Conservation (phyloP, 2,888 invertebrate genomes). For the Actias luna region DNA sequence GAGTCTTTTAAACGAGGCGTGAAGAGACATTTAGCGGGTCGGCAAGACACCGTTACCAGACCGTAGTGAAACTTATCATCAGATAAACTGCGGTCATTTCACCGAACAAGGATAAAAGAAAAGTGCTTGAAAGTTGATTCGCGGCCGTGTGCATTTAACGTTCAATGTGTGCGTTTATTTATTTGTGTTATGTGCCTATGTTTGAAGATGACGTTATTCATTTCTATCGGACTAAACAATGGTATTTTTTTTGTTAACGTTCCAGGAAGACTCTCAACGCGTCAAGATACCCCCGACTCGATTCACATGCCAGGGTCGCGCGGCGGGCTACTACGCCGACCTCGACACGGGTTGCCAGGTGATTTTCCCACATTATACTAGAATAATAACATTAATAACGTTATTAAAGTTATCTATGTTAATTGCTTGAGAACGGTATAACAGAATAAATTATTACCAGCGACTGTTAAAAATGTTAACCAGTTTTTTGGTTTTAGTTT, state of each 20-base stretch:
- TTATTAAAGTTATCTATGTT: not conserved
- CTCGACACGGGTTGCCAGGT: constrained; percentile 89
- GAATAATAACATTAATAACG: not conserved
- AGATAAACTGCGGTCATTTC: no score
- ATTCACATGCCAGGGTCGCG: constrained; percentile 85
- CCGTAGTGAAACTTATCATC: no score
- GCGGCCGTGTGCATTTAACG: not conserved
- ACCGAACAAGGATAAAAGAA: no score
- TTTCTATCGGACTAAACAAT: not conserved
- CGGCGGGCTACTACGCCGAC: constrained; percentile 88
- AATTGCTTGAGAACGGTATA: not conserved
- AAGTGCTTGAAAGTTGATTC: no score
- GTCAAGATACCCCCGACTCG: constrained; percentile 65
- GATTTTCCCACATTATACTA: constrained; percentile 19
- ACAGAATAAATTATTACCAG: not conserved
- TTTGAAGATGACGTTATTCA: not conserved
- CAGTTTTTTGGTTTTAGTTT: not conserved
- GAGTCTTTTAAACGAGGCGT: no score
- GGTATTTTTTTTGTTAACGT: constrained; percentile 31
- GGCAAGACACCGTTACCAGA: no score
- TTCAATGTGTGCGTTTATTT: not conserved
- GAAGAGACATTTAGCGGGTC: no score
- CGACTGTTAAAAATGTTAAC: constrained; percentile 2
- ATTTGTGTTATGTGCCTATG: not conserved
- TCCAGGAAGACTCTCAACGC: constrained; percentile 42